Base-by-base conservation (phyloP, 2,888 invertebrate genomes). In the Rapana venosa region DNA sequence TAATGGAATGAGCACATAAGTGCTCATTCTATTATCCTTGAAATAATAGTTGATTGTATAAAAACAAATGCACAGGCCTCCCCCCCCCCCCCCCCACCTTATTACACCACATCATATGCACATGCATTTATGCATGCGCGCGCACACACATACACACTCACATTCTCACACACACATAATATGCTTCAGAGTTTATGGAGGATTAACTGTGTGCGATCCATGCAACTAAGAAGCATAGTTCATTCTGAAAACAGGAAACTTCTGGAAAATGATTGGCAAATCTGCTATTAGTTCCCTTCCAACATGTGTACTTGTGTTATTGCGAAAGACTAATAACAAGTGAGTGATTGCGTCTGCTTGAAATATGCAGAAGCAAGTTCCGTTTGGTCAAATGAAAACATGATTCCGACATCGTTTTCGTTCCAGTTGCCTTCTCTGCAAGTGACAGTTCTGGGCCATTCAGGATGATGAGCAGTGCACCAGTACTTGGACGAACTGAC, bases 381-480 rank as follows among this genome's bases (percentile, higher is more conserved):
- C 6, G 47, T 13, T 36, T 47, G 20, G 26, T 83, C 17, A n/a
- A 30, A 22, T 83, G 8, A 79, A 83, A 83, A 47, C 26, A 26
- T 83, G 81, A 83, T 47, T 30, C 81, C 13, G 79, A 47, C 81
- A 83, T 83, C 81, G 66, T 86, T 86, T 86, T 30, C 86, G 32
- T 86, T 86, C 86, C 86, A 86, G 86, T 86, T 58, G 5, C 86
- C 86, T 86, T 35, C 30, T 58, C 20, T 30, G 35, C 86, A 86
- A 66, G 58, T 35, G 58, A 58, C 86, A 35, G 35, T 32, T 30
- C 61, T 20, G 86, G 86, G 58, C 35, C 66, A 26, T 58, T 32
- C 47, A 47, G 30, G 81, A 47, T 22, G 81, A 22, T 13, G 8
- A 11, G 58, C 47, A 6, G 8, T 83, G 83, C n/a, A 56, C 58